Base-by-base conservation (phyloP, 1,140 invertebrate genomes). In the Papilio dardanus region DNA sequence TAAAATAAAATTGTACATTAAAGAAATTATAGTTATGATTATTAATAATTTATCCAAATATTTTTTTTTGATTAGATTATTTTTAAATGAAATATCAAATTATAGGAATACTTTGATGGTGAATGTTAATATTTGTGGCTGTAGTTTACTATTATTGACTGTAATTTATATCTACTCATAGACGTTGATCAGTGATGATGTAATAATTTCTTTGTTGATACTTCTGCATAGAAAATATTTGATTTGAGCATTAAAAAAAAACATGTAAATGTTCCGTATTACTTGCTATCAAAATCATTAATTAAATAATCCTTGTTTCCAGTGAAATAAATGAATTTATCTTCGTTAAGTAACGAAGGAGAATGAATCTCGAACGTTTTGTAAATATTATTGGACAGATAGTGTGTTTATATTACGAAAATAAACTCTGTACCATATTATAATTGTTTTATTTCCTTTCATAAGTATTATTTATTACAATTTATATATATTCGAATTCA, bases 341-440 rank as follows among this genome's bases (percentile, higher is more conserved):
- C 68, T 46, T 40, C 37, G 24, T 19, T 62, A 30, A 65, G 58
- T 66, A 73, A 74, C 76, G 62, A 73, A 30, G 46, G 66, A 46
- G n/a, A 62, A 50, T 37, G 46, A 46, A 79, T 80, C 77, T 74
- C 75, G 74, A 75, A 79, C 78, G 65, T 77, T 62, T 86, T 83
- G 83, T 83, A 84, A 84, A 86, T 86, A 84, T 74, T 79, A 81
- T 74, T 79, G 76, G 79, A 83, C 80, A 84, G 78, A 86, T 79
- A 82, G 88, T 86, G 84, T 91, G 90, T 90, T 89, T 88, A 89
- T 90, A 89, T 86, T 85, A 88, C 86, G 81, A 86, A 87, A 92
- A 90, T 91, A 92, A 92, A 92, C 82, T 87, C 88, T 91, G 85
- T 92, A 92, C 85, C 85, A 91, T 89, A 87, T 35, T 77, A 71